These are phyloP conservation scores for Cantharis rustica DNA, from an alignment of 2,888 invertebrate genomes.

Conservation along the genomic window DNA sequence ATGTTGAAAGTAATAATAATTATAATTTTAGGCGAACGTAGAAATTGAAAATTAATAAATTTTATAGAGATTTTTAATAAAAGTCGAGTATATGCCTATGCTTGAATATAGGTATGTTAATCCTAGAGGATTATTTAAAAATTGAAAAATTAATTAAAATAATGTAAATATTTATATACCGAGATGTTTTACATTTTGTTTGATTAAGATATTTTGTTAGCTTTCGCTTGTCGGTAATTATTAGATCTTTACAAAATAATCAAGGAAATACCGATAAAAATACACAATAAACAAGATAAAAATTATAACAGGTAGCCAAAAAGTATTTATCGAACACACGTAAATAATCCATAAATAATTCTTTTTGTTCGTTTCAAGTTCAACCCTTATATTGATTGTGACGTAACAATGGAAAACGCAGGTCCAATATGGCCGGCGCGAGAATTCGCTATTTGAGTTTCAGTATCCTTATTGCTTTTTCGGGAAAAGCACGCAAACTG, in stretches of 20 bases:
- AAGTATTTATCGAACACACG: conserved; percentile 15
- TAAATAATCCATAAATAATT: conserved; percentile 23
- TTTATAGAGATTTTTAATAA: neutral
- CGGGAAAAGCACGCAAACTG: conserved; percentile 19
- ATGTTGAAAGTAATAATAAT: neutral
- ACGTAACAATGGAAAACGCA: conserved; percentile 51
- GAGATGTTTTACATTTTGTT: neutral
- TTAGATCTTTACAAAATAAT: neutral
- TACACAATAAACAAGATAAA: neutral
- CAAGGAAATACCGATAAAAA: neutral
- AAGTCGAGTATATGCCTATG: neutral
- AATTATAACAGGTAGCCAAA: neutral
- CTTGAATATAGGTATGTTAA: too few relatives aligned
- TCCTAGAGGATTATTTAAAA: neutral
- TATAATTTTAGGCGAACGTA: neutral
- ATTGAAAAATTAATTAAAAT: neutral
- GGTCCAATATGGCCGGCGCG: conserved; percentile 50
- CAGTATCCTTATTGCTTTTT: conserved; percentile 40
- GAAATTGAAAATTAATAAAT: neutral
- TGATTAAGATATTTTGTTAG: neutral
- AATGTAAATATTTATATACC: neutral
- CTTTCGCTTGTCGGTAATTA: neutral
- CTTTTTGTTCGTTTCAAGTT: conserved; percentile 27
- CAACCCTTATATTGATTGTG: conserved; percentile 52
- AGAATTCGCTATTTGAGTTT: conserved; percentile 43